Evolutionary conservation across 2,113 vertebrate species (phyloP), one percentile per base, ranked within the genome.

Genomic region (human (Homo sapiens)): DNA sequence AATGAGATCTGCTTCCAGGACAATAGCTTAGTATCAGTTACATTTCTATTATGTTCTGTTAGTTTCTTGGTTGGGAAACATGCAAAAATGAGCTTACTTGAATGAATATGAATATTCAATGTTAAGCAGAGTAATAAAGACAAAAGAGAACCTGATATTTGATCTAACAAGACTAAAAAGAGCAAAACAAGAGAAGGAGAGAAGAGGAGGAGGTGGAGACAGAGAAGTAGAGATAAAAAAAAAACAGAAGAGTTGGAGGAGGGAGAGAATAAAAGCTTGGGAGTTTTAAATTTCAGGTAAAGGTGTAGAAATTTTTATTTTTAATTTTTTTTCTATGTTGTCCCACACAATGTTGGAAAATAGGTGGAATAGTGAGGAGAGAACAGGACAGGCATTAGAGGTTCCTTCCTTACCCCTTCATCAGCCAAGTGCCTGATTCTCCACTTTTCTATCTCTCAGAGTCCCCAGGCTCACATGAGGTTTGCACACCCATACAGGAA

Each of bases 1-100:
- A 95, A 90, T 90, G 84, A 96, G 88, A 93, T 89, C 92, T 97
- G 92, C 80, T 97, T 97, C 85, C 66, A 97, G 89, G 91, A 96
- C 90, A 97, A 97, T 95, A 89, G 89, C 88, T 93, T 66, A 82
- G 61, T 92, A 94, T 94, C 94, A 80, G 85, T 96, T 96, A 89
- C 88, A 89, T 86, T 94, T 95, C 92, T 75, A 79, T 94, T 78
- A 90, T 76, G 72, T 40, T 94, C 43, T 88, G 57, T 83, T 94
- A 94, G 85, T 90, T 96, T 95, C 35, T 40, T 87, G 73, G 45
- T 86, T 89, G 66, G 85, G 88, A 96, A 98, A 94, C 61, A 73
- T 72, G 64, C 27, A 70, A 94, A 95, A 97, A 81, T 86, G 84
- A 89, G 73, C 45, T 96, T 83, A 43, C 70, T 91, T 89, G 59